A percentile compares a stretch with the other conserved stretches of the same genome.
phyloP scores from a whole-genome alignment of 1,140 invertebrate genomes.

The Ostrea denselamellosa region DNA sequence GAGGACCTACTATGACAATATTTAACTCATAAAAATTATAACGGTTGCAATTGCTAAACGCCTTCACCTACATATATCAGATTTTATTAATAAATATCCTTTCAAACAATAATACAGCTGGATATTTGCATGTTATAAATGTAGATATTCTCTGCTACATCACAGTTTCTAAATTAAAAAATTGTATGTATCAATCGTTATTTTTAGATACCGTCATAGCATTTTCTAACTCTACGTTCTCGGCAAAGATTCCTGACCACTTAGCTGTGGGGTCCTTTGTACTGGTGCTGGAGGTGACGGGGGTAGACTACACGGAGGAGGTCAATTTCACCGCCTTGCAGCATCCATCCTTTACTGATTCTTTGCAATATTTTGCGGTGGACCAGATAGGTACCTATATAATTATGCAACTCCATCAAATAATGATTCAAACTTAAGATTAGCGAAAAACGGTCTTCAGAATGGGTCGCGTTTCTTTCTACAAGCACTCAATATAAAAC shows the following conservation, averaged over 20 bases:
- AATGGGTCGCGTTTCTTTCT: neutral
- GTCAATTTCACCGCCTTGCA: slow-evolving; percentile 1
- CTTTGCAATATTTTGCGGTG: neutral
- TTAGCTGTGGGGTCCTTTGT: slow-evolving; percentile 3
- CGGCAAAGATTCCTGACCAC: neutral
- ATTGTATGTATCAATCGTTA: neutral
- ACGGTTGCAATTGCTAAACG: too few species aligned
- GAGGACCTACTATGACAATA: too few species aligned
- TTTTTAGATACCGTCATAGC: neutral
- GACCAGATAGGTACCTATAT: neutral
- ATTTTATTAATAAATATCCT: too few species aligned
- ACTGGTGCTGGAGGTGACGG: neutral
- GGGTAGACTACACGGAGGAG: neutral
- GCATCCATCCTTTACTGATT: neutral
- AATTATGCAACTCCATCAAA: neutral
- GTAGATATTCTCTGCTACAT: neutral
- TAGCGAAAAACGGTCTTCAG: too few species aligned
- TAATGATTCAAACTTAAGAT: neutral
- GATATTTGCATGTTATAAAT: too few species aligned
- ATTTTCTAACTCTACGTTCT: neutral
- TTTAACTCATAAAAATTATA: too few species aligned
- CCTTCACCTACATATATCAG: too few species aligned
- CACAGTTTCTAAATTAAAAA: neutral
- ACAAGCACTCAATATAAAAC: neutral
- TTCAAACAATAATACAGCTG: too few species aligned